Evolutionary conservation across 1,140 invertebrate species (phyloP).

Genomic region (Pseudomyrmex sp.): DNA sequence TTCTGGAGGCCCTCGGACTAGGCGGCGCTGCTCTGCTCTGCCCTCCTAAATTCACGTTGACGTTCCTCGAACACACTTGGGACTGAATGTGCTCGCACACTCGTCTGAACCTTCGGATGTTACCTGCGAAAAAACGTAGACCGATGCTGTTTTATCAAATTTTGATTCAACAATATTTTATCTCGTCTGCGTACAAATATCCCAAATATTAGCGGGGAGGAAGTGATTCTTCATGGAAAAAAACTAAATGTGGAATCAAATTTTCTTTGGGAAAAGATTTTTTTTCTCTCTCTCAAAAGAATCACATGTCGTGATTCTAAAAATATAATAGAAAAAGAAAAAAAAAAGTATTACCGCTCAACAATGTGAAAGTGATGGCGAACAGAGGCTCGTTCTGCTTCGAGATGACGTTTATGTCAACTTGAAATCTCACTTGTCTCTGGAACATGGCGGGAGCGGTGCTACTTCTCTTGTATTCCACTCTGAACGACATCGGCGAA

Average conservation of each 20-base stretch:
- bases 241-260: neutral
- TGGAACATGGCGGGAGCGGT: conserved; percentile 98
- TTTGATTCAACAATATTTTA: too few species aligned
- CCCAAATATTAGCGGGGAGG: too few species aligned
- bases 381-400: conserved; percentile 94
- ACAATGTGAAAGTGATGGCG: conserved; percentile 97
- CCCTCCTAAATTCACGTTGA: conserved; percentile 82
- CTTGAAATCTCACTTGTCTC: conserved; percentile 97
- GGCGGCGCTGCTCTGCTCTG: conserved; percentile 88
- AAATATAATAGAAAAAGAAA: neutral
- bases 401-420: conserved; percentile 87
- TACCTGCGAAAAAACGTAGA: conserved; percentile 87
- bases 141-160: too few species aligned
- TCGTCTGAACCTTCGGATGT: conserved; percentile 96
- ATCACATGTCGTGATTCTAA: neutral
- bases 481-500: conserved; percentile 98
- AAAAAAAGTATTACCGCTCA: conserved; percentile 91
- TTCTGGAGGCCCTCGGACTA: conserved; percentile 89
- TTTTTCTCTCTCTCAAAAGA: too few species aligned
- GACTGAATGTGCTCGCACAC: conserved; percentile 98
- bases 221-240: too few species aligned
- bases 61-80: conserved; percentile 89
- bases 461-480: conserved; percentile 97
- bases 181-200: too few species aligned
- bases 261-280: neutral